A percentile compares a stretch with the other conserved stretches of the same genome.
Conservation (phyloP, 2,113 vertebrate species). For the Notarius quadriscutis region DNA sequence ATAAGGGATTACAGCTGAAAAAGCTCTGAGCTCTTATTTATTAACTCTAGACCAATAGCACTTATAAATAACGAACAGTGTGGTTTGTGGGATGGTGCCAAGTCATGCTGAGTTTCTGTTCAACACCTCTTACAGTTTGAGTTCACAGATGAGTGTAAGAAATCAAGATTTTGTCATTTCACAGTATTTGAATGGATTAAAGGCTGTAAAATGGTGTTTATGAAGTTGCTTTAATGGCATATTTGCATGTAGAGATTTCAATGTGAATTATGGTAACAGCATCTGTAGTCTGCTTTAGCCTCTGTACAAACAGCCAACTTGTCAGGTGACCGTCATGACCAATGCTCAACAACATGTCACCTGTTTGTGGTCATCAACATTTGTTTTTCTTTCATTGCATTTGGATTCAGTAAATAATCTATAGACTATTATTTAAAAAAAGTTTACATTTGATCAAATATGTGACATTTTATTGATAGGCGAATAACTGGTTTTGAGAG, state of each 20-base stretch:
- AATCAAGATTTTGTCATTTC: neutral
- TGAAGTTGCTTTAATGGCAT: neutral
- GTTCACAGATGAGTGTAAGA: neutral
- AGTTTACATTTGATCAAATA: neutral
- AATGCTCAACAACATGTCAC: neutral
- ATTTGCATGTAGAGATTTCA: neutral
- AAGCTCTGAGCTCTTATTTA: slow-evolving; percentile 10
- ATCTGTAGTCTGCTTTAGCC: neutral
- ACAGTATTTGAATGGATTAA: neutral
- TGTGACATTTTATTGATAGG: neutral
- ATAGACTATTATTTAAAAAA: neutral
- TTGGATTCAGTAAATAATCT: neutral
- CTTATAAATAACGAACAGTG: slow-evolving; percentile 13
- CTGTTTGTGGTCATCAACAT: neutral
- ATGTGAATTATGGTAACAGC: neutral
- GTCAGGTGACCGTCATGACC: neutral
- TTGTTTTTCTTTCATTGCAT: neutral
- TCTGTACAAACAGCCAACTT: neutral
- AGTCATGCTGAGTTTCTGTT: slow-evolving; percentile 15
- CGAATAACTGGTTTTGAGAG: neutral
- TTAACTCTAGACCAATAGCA: slow-evolving; percentile 16
- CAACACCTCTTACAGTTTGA: neutral
- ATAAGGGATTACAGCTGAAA: slow-evolving; percentile 22
- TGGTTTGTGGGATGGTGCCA: neutral
- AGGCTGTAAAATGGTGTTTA: neutral